Evolutionary conservation across 2,888 invertebrate genomes (phyloP), one percentile per base, ranked within the genome.

Genomic region (Lucinisca nassula): DNA sequence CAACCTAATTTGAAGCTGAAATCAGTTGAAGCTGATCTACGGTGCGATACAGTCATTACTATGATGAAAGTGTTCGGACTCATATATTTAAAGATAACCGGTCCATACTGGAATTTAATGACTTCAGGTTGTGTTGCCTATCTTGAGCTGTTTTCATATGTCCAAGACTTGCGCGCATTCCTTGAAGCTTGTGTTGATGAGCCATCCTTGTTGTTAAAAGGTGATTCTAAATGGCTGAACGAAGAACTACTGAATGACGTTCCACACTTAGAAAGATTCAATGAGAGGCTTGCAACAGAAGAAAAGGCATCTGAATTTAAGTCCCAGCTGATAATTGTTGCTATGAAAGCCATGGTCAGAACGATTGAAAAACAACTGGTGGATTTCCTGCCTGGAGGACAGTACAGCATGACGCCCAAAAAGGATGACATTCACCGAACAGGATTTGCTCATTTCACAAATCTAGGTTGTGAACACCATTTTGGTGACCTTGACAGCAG

Each of bases 381-480:
- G 1, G 89, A 87, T 73, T 92, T 92, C 58, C 67, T 90, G 8
- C 75, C 67, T 40, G 87, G 83, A 61, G 91, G 91, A 0, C 38
- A 84, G 35, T 82, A 76, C 61, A n/a, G 74, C 4, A 27, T 24
- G 1, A 14, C 24, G 3, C 72, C 83, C 30, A n/a, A 40, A 1
- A 17, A 27, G 30, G 51, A 51, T 24, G 81, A 79, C 8, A 2
- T 79, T 0, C 21, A 30, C 1, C 27, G 85, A 0, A 90, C 90
- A 45, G 30, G 67, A 3, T 89, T 84, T 84, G 82, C 79, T 12
- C 85, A 81, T 21, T 1, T 79, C 3, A 89, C 89, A 8, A 92
- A 92, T 51, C 73, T 92, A 1, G 84, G 79, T 2, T 88, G 87
- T 75, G 91, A 91, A n/a, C 92, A 92, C 32, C 90, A 90, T 76